A percentile compares a stretch with the other conserved stretches of the same genome.
Evolutionary conservation across 1,140 invertebrate species (phyloP).

Genomic region (Condylostylus longicornis): DNA sequence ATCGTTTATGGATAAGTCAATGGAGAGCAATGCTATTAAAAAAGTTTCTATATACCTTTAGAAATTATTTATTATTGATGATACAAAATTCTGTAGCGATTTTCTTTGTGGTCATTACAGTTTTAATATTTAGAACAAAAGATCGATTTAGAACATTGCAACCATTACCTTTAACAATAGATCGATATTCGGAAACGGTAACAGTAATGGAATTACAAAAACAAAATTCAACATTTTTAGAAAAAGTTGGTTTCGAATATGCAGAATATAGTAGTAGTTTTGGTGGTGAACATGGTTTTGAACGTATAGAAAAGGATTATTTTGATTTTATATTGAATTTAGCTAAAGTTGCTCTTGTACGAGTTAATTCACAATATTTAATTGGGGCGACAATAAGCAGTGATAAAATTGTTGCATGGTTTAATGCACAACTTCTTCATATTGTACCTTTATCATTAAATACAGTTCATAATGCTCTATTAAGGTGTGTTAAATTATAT

Average conservation of each 20-base stretch:
- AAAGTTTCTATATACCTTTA: conserved; percentile 34
- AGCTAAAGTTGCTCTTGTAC: background rate
- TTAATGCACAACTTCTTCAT: conserved; percentile 49
- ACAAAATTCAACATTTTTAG: background rate
- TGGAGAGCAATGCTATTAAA: conserved; percentile 43
- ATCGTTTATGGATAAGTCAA: conserved; percentile 35
- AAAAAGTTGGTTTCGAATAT: no score
- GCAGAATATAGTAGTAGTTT: conserved; percentile 5
- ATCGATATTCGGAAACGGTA: background rate
- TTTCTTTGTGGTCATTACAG: conserved; percentile 16
- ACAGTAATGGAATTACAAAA: background rate
- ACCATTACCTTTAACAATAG: background rate
- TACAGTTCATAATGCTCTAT: conserved; percentile 40
- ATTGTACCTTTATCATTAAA: conserved; percentile 43
- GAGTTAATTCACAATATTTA: conserved; percentile 31
- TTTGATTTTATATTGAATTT: background rate
- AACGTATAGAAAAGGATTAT: background rate
- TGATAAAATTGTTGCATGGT: conserved; percentile 35
- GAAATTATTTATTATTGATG: conserved; percentile 36
- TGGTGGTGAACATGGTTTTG: background rate
- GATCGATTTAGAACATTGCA: background rate
- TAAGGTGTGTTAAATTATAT: conserved; percentile 26
- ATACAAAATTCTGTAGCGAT: conserved; percentile 40
- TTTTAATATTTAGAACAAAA: background rate
- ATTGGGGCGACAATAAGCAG: conserved; percentile 32